A percentile compares a stretch with the other conserved stretches of the same genome.
Evolutionary conservation across 1,140 invertebrate species (phyloP).

Genomic region (Diprion similis): DNA sequence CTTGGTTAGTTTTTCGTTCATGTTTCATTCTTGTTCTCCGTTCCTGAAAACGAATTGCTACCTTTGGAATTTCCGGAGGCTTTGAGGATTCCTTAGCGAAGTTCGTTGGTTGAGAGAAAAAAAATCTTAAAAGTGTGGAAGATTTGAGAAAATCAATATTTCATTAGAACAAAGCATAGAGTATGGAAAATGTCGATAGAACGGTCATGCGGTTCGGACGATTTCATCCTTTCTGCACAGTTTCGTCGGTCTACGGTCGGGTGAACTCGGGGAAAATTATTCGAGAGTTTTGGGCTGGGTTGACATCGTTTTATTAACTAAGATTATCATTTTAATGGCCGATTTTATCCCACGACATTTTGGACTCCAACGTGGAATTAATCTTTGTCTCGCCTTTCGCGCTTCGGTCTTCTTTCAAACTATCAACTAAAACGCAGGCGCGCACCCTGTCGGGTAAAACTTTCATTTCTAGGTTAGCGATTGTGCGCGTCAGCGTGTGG

Average conservation of each 20-base stretch:
- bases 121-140: neutral
- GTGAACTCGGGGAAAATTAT: too few species aligned
- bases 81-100: too few species aligned
- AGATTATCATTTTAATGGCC: too few species aligned
- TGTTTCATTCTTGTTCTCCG: too few species aligned
- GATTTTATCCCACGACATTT: too few species aligned
- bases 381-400: neutral
- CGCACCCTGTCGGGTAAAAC: constrained; percentile 13
- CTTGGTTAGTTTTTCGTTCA: too few species aligned
- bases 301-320: too few species aligned
- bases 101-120: neutral
- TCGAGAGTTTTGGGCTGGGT: too few species aligned
- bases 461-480: constrained; percentile 36
- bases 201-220: too few species aligned
- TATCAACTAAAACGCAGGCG: neutral
- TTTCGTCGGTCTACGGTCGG: neutral
- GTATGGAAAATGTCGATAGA: neutral
- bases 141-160: neutral
- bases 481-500: neutral
- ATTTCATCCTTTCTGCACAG: neutral
- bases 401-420: neutral
- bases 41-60: too few species aligned
- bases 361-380: too few species aligned
- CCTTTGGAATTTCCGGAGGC: too few species aligned
- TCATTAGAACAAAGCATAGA: neutral